A percentile compares a stretch with the other conserved stretches of the same genome.
phyloP scores from a whole-genome alignment of 2,888 invertebrate genomes.

The Pammene fasciana region DNA sequence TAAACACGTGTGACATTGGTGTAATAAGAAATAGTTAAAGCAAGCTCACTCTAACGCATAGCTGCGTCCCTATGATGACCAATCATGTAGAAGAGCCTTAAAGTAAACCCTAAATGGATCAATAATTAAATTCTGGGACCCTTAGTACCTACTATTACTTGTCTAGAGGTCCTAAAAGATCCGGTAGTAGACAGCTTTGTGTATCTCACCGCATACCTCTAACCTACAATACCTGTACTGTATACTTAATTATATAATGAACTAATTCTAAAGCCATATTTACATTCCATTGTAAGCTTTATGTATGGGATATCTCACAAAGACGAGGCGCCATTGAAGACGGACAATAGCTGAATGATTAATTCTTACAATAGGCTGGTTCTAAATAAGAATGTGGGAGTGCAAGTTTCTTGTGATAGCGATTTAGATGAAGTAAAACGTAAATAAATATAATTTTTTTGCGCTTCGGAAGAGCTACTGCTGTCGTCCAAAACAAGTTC shows the following conservation, averaged over 20 bases:
- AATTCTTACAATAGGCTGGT: slow-evolving; percentile 56
- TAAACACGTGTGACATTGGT: too few species aligned
- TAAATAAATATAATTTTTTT: too few species aligned
- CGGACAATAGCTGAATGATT: slow-evolving; percentile 55
- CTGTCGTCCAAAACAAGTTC: too few species aligned
- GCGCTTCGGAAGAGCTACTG: too few species aligned
- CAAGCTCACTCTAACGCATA: too few species aligned
- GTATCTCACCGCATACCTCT: background rate
- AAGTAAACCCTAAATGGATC: too few species aligned
- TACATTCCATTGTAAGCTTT: slow-evolving; percentile 1
- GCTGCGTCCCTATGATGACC: too few species aligned
- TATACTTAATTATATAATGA: background rate
- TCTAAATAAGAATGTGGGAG: slow-evolving; percentile 50
- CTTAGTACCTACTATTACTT: too few species aligned
- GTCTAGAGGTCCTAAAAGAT: too few species aligned
- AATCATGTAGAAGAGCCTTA: too few species aligned
- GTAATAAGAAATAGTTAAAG: too few species aligned
- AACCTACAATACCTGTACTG: background rate
- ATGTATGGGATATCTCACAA: slow-evolving; percentile 15
- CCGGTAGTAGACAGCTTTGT: background rate
- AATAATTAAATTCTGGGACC: too few species aligned
- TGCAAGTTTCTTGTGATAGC: slow-evolving; percentile 33
- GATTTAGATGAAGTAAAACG: background rate
- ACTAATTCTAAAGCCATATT: slow-evolving; percentile 9
- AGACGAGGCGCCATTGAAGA: slow-evolving; percentile 45